A percentile compares a stretch with the other conserved stretches of the same genome.
phyloP scores from a whole-genome alignment of 2,113 vertebrate species.

The Notarius lentiginosus region DNA sequence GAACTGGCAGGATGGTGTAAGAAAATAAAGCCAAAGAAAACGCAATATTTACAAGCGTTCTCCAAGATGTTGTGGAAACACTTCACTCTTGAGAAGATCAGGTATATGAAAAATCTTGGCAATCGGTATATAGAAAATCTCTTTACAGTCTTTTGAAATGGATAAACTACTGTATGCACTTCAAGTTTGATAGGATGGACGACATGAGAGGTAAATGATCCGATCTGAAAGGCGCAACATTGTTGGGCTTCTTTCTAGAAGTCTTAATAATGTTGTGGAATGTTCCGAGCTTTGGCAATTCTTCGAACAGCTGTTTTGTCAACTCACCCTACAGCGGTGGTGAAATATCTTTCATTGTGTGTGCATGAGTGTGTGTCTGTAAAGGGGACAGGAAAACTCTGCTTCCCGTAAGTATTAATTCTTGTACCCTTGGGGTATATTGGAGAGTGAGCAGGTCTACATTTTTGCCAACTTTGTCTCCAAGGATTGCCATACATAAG shows the following conservation, averaged over 20 bases:
- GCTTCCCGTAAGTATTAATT: slow-evolving; percentile 60
- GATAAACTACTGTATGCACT: not conserved
- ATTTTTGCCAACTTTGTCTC: slow-evolving; percentile 13
- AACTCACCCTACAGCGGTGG: not conserved
- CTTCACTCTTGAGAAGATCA: not conserved
- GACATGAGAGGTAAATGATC: slow-evolving; percentile 18
- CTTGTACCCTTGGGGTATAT: slow-evolving; percentile 50
- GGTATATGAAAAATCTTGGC: not conserved
- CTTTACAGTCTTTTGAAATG: not conserved
- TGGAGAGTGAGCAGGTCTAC: slow-evolving; percentile 54
- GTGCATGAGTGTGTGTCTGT: slow-evolving; percentile 9
- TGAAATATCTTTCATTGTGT: slow-evolving; percentile 19
- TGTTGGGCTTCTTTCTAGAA: slow-evolving; percentile 53
- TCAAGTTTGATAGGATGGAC: slow-evolving; percentile 1
- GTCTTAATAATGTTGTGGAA: slow-evolving; percentile 47
- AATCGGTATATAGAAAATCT: not conserved
- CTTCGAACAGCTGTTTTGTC: slow-evolving; percentile 64
- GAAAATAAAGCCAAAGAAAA: slow-evolving; percentile 23
- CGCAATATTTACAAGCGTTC: slow-evolving; percentile 13
- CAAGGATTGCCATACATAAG: not conserved
- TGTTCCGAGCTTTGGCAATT: slow-evolving; percentile 48
- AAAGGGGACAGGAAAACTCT: slow-evolving; percentile 1
- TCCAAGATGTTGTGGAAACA: not conserved
- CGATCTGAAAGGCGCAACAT: slow-evolving; percentile 39
- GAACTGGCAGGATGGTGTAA: slow-evolving; percentile 27